phyloP scores from a whole-genome alignment of 2,797 vertebrate genomes.

The Sebastes alutus region DNA sequence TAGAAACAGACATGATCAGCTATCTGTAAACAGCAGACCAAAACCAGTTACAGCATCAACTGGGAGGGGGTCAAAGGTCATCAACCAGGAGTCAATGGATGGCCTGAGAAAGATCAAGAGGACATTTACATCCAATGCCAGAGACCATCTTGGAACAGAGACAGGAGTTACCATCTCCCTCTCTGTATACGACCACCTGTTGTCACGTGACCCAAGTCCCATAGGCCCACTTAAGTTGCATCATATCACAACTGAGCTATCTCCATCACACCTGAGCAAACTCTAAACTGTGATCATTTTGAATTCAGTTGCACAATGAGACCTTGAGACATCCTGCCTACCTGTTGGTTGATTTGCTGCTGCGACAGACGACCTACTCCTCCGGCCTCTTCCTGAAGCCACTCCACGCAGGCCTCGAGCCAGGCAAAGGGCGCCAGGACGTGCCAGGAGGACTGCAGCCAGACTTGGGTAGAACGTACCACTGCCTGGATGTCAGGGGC shows the following conservation, averaged over 20 bases:
- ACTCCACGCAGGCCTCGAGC: constrained; percentile 94
- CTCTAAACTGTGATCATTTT: not conserved
- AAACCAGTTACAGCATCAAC: too few species aligned
- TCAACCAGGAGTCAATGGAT: not conserved
- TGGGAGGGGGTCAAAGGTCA: not conserved
- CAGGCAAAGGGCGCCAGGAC: constrained; percentile 89
- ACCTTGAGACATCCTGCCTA: constrained; percentile 13
- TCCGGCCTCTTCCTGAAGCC: constrained; percentile 90
- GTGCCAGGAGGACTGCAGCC: constrained; percentile 90
- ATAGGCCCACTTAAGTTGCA: not conserved
- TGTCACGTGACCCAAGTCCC: not conserved
- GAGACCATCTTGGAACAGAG: not conserved
- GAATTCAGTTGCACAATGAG: not conserved
- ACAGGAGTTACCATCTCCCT: not conserved
- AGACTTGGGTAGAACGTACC: constrained; percentile 81
- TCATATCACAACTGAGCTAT: not conserved
- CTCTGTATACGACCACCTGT: not conserved
- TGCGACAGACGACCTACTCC: constrained; percentile 83
- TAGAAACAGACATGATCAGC: not conserved
- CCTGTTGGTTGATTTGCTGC: constrained; percentile 84
- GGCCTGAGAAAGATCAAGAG: not conserved
- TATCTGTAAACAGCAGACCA: not conserved
- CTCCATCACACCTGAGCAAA: not conserved
- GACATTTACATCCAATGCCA: not conserved
- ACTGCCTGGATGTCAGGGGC: constrained; percentile 60